phyloP scores from a whole-genome alignment of 2,888 invertebrate species.

The Barypeithes pellucidus region DNA sequence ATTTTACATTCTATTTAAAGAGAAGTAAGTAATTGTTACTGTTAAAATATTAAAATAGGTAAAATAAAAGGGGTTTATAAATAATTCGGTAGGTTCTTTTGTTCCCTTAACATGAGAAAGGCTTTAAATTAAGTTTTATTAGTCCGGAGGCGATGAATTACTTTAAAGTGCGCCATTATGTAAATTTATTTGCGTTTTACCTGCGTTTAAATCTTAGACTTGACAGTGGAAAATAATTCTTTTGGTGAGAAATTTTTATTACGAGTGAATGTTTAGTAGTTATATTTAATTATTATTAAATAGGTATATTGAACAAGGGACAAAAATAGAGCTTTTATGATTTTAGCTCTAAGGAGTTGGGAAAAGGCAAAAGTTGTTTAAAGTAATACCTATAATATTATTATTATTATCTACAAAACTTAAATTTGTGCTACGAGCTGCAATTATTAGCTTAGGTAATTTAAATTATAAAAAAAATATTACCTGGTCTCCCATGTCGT shows the following conservation, averaged over 20 bases:
- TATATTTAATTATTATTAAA: not conserved
- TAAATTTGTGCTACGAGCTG: no score
- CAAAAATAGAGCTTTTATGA: no score
- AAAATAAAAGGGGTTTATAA: conserved; percentile 45
- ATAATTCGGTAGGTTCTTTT: conserved; percentile 51
- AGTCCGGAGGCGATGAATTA: conserved; percentile 57
- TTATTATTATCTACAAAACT: no score
- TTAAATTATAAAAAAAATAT: conserved; percentile 54
- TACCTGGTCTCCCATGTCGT: conserved; percentile 87
- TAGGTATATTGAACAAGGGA: not conserved
- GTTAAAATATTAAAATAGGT: conserved; percentile 36
- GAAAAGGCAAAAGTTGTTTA: no score
- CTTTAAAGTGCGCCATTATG: conserved; percentile 57
- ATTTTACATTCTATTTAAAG: not conserved
- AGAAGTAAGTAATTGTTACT: conserved; percentile 10
- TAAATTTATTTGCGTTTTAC: conserved; percentile 56
- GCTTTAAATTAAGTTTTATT: conserved; percentile 58
- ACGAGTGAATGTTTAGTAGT: conserved; percentile 34
- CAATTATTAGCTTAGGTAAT: no score
- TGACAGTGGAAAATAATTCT: conserved; percentile 50
- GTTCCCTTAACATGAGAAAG: conserved; percentile 53
- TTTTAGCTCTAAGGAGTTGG: no score
- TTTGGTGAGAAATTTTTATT: conserved; percentile 22
- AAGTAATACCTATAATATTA: no score
- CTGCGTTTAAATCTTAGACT: conserved; percentile 53